These are phyloP conservation scores for Ectemnius lituratus DNA, from an alignment of 2,888 invertebrate genomes.

Conservation along the genomic window DNA sequence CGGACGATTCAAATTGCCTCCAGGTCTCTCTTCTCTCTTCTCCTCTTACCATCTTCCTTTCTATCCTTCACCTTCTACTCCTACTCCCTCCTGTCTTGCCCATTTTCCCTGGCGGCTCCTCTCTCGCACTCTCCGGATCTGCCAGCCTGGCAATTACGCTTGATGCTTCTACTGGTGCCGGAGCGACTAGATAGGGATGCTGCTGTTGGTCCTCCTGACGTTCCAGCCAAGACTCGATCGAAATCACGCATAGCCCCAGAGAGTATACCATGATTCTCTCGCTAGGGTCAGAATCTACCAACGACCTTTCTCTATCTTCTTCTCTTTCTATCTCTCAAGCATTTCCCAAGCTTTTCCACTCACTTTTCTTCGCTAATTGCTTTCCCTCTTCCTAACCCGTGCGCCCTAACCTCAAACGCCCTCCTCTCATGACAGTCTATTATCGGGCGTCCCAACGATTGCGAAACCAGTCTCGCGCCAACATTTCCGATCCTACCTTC, in stretches of 20 bases:
- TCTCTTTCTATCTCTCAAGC: not conserved
- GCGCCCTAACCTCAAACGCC: not conserved
- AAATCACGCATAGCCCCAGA: constrained; percentile 49
- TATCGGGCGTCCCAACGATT: not conserved
- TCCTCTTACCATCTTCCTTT: no score
- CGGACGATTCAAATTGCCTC: constrained; percentile 64
- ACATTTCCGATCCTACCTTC: not conserved
- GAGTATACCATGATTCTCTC: constrained; percentile 23
- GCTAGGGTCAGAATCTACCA: not conserved
- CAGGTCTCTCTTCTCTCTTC: constrained; percentile 7
- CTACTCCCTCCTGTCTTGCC: constrained; percentile 4
- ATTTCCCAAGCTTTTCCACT: not conserved
- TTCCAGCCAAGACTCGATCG: constrained; percentile 47
- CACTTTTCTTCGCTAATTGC: constrained; percentile 10
- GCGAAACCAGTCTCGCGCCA: not conserved
- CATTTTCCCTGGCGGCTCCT: constrained; percentile 18
- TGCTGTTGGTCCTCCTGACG: constrained; percentile 20
- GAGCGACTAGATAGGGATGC: no score
- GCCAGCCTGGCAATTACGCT: not conserved
- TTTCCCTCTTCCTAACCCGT: not conserved
- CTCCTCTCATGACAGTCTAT: not conserved
- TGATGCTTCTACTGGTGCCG: not conserved
- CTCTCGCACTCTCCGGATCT: not conserved
- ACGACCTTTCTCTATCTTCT: not conserved
- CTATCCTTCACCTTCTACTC: not conserved